Conservation (phyloP, 2,113 vertebrate species). For the Hemibagrus wyckioides region DNA sequence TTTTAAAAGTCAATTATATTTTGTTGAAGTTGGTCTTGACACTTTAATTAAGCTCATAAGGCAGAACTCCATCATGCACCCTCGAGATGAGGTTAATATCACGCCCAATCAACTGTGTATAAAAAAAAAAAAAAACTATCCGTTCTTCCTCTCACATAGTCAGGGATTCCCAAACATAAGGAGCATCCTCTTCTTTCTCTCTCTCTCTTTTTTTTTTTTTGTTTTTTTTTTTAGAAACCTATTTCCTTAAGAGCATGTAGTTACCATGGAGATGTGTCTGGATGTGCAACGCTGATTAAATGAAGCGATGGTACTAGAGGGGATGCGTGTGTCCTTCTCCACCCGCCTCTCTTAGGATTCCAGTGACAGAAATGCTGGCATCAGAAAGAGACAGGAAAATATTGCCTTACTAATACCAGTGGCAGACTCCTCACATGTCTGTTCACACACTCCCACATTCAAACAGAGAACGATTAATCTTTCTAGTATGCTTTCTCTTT, state of each 20-base stretch:
- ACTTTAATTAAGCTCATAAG: background rate
- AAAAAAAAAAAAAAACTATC: too few relatives aligned
- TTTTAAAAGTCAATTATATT: background rate
- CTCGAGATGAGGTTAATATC: background rate
- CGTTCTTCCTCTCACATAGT: background rate
- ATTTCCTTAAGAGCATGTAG: constrained; percentile 41
- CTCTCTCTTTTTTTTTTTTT: constrained; percentile 1
- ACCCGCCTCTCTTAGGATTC: background rate
- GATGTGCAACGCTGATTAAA: constrained; percentile 53
- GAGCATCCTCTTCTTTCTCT: background rate
- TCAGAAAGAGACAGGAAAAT: background rate
- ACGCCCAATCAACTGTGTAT: background rate
- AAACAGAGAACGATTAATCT: background rate
- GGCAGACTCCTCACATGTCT: constrained; percentile 2
- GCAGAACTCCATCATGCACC: background rate
- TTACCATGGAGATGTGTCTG: constrained; percentile 62
- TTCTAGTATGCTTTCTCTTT: background rate
- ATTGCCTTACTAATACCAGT: constrained; percentile 19
- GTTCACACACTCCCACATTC: constrained; percentile 21
- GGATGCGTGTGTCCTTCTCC: constrained; percentile 3
- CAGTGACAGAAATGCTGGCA: background rate
- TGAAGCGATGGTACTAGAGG: constrained; percentile 48
- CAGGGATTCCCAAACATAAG: constrained; percentile 12
- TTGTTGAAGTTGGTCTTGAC: background rate
- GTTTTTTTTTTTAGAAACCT: constrained; percentile 18